A percentile compares a stretch with the other conserved stretches of the same genome.
Evolutionary conservation across 2,113 vertebrate genomes (phyloP).

Genomic region (Engystomops pustulosus): DNA sequence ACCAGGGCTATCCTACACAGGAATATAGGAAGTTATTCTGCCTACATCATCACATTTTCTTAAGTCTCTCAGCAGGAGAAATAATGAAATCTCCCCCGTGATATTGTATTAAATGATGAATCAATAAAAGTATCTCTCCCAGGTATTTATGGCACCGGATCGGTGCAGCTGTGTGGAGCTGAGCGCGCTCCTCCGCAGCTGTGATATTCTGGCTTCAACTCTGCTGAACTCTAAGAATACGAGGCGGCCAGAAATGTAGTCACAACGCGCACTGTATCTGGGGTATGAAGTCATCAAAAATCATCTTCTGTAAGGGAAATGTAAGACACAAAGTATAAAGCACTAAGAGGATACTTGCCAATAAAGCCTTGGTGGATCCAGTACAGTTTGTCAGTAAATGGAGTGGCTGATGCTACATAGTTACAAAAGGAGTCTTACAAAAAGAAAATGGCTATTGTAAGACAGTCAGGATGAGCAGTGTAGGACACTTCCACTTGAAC

Average conservation of each 20-base stretch:
- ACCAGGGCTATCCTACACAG: not conserved
- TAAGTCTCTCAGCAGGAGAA: not conserved
- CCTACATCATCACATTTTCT: constrained; percentile 2
- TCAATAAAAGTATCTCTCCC: constrained; percentile 38
- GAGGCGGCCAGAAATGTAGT: not conserved
- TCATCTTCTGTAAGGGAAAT: not conserved
- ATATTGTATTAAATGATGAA: constrained; percentile 29
- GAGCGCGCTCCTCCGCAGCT: not conserved
- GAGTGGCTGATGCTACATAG: no score
- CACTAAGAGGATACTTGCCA: not conserved
- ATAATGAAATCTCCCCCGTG: not conserved
- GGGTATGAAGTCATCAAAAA: not conserved
- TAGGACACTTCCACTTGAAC: no score
- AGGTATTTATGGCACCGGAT: constrained; percentile 20
- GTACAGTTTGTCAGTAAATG: not conserved
- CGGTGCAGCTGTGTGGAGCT: constrained; percentile 19
- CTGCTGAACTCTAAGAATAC: not conserved
- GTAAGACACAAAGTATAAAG: not conserved
- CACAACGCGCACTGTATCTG: not conserved
- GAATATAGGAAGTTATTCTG: not conserved
- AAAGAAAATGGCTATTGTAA: no score
- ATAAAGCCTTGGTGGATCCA: not conserved
- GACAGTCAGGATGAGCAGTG: no score
- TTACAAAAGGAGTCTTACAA: no score
- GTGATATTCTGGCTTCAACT: constrained; percentile 15